Evolutionary conservation across 2,797 vertebrate genomes (phyloP).

Genomic region (Clarias laeviceps): DNA sequence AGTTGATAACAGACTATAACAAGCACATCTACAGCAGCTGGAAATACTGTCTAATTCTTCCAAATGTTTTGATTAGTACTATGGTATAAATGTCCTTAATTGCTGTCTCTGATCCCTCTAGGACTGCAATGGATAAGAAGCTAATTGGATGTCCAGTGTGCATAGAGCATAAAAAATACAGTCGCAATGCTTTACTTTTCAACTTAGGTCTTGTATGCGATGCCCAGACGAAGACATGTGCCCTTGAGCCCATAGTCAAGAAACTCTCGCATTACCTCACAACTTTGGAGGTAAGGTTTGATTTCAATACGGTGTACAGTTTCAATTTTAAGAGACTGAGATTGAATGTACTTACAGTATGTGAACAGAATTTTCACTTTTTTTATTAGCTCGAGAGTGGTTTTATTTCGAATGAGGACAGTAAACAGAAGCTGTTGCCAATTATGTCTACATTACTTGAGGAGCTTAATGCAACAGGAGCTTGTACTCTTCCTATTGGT

Average conservation of each 20-base stretch:
- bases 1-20: not conserved
- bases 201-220: constrained; percentile 96
- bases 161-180: constrained; percentile 98
- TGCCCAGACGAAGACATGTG: constrained; percentile 90
- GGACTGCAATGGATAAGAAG: constrained; percentile 98
- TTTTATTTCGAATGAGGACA: constrained; percentile 95
- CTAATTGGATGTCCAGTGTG: constrained; percentile 96
- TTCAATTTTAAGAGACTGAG: not conserved
- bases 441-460: constrained; percentile 96
- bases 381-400: constrained; percentile 89
- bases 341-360: not conserved
- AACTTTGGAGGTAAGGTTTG: constrained; percentile 85
- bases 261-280: constrained; percentile 97
- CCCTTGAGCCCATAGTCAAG: constrained; percentile 95
- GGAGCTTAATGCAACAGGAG: constrained; percentile 92
- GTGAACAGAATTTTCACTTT: not conserved
- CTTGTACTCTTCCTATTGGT: constrained; percentile 94
- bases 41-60: not conserved
- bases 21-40: not conserved
- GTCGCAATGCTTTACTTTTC: constrained; percentile 93
- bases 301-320: not conserved
- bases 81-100: not conserved
- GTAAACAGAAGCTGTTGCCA: constrained; percentile 94
- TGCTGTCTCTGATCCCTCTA: constrained; percentile 60
- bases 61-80: not conserved